Evolutionary conservation across 2,113 vertebrate genomes (phyloP), one percentile per base, ranked within the genome.

Genomic region (Oreotrochilus melanogaster): DNA sequence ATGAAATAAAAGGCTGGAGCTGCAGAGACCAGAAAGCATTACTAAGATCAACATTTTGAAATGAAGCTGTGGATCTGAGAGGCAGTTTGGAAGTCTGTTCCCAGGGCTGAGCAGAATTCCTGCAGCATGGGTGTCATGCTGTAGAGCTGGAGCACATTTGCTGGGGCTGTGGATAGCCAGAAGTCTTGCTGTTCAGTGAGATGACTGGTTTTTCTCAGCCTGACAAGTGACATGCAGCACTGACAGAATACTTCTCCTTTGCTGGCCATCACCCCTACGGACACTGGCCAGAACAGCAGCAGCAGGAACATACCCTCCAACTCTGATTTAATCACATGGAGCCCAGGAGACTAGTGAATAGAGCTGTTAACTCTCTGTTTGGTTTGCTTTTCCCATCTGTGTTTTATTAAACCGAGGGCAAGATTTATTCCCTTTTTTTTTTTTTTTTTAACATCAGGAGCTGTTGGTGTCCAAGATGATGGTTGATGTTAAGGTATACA

Each of bases 231-330:
- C 86, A 96, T 14, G 69, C 72, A 84, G 88, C 72, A 94, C 72
- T 93, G 94, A 96, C 90, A 86, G 92, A 93, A 61, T 57, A 42
- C 78, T 90, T 94, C 84, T 93, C 80, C 66, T 93, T 83, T 84
- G 86, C 92, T 96, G 96, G 94, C 95, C 93, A 96, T 95, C 93
- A 93, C 96, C 96, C 88, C 88, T 90, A 18, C 88, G 94, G 95
- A 95, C 94, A 92, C 78, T 95, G 92, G 95, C 96, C 96, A 97
- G 96, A 96, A 96, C 95, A 94, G 96, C 95, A 97, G 96, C 93
- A 92, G 92, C 93, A 88, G 75, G 82, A 96, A 93, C 88, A 74
- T 57, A 94, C 89, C 79, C 92, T 95, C 72, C 75, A 95, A 90
- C 65, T 86, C 95, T 72, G 95, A 95, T 90, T 92, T 92, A 96